phyloP scores from a whole-genome alignment of 2,888 invertebrate species.

The Phlogophora meticulosa region DNA sequence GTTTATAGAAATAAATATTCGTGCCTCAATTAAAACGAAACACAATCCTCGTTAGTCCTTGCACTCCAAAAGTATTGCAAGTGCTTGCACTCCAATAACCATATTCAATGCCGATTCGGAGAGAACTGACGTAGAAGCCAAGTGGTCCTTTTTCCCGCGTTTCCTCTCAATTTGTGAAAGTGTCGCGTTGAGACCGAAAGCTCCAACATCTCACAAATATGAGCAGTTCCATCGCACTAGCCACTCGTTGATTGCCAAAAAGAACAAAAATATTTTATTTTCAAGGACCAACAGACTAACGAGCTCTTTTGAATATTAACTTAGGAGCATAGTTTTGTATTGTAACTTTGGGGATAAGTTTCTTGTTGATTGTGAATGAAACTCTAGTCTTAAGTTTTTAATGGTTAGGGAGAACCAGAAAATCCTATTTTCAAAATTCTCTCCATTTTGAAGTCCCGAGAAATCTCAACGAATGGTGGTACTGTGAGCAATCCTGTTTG shows the following conservation, averaged over 20 bases:
- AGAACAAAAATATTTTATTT: conserved; percentile 10
- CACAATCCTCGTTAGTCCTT: too few species aligned
- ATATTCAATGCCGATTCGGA: conserved; percentile 6
- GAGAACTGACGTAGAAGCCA: neutral
- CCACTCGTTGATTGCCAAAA: conserved; percentile 49
- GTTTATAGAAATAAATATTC: neutral
- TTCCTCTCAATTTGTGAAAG: neutral
- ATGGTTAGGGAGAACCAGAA: too few species aligned
- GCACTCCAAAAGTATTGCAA: neutral
- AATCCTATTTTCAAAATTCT: neutral
- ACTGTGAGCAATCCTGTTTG: neutral
- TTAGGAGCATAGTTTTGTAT: too few species aligned
- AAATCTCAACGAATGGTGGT: neutral
- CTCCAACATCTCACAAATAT: conserved; percentile 15
- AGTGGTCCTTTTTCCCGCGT: neutral
- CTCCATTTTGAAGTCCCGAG: neutral
- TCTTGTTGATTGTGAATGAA: neutral
- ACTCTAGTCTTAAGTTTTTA: too few species aligned
- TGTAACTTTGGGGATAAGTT: neutral
- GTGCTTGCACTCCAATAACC: neutral
- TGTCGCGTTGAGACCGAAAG: conserved; percentile 7
- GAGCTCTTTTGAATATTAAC: conserved; percentile 17
- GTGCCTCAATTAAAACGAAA: neutral
- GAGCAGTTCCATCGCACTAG: conserved; percentile 5
- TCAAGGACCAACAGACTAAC: conserved; percentile 9